These are phyloP conservation scores for Rhinophrynus dorsalis DNA, from an alignment of 2,797 vertebrate species.

Conservation along the genomic window DNA sequence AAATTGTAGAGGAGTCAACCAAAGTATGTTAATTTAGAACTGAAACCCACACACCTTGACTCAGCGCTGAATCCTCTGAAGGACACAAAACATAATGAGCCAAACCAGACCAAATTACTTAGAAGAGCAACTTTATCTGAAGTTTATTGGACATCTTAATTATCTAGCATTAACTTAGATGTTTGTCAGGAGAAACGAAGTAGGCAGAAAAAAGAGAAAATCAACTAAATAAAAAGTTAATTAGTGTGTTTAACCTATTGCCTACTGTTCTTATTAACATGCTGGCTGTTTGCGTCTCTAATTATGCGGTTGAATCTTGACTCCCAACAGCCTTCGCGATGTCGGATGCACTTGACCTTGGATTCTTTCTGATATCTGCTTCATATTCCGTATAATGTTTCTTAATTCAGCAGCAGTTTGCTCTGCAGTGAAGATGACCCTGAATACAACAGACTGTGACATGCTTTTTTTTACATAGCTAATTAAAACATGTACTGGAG, in stretches of 20 bases:
- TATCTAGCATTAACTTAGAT: neutral
- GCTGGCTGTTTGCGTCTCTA: neutral
- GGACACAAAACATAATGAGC: neutral
- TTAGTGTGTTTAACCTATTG: neutral
- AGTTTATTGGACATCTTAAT: slow-evolving; percentile 6
- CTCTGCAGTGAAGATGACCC: too few relatives aligned
- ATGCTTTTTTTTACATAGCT: too few relatives aligned
- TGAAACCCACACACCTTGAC: neutral
- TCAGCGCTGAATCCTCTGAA: neutral
- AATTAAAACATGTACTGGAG: too few relatives aligned
- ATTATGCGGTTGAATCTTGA: neutral
- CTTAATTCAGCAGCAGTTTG: too few relatives aligned
- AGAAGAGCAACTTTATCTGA: neutral
- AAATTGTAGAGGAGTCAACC: too few relatives aligned
- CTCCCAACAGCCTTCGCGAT: neutral
- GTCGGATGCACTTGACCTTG: too few relatives aligned
- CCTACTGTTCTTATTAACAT: slow-evolving; percentile 3
- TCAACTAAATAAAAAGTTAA: slow-evolving; percentile 6
- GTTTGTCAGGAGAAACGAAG: slow-evolving; percentile 1
- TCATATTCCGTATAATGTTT: too few relatives aligned
- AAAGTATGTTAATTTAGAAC: too few relatives aligned
- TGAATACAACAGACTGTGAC: too few relatives aligned
- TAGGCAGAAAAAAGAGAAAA: neutral
- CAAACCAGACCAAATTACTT: neutral
- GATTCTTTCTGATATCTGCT: too few relatives aligned